Evolutionary conservation across 2,797 vertebrate genomes (phyloP), one percentile per base, ranked within the genome.

Genomic region (Gouania willdenowi): DNA sequence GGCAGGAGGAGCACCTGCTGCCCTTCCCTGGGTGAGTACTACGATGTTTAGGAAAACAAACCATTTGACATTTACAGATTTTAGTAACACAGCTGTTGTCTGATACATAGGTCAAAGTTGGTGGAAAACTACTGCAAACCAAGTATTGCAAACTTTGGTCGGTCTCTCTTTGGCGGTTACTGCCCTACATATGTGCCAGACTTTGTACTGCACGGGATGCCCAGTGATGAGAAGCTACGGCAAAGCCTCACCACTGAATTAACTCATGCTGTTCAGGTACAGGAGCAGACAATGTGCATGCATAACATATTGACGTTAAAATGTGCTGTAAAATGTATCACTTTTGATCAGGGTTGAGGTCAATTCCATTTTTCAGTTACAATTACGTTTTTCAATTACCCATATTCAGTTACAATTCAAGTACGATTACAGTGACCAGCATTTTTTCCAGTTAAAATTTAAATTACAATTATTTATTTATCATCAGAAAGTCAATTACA

Each of bases 151-250:
- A 99, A 98, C 77, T 99, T 98, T 49, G 96, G 96, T 57, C 92
- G 94, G 48, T 98, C 96, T 13, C 84, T 99, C 43, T 90, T 99
- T n/a, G 97, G 94, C 44, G 95, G 95, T 52, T 98, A 94, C 86
- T 99, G 97, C 66, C 92, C 94, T 9, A 91, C 92, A 42, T 99
- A 98, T 0, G 93, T 99, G 55, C 94, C 97, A 23, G 97, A 99
- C 89, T 98, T 99, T 59, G 94, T 98, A 70, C 87, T 99, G 76
- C 97, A 99, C 56, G 97, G 97, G 62, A 80, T 94, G 69, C 92
- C 92, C 40, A 94, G 82, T 37, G 97, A 99, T 30, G 94, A 96
- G 43, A 94, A 90, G 65, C 90, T 99, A 41, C 87, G 91, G 48
- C 94, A 98, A 74, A 93, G 86, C 57, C 92, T 99, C 61, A 75